Evolutionary conservation across 2,888 invertebrate species (phyloP), one percentile per base, ranked within the genome.

Genomic region (Panopea generosa): DNA sequence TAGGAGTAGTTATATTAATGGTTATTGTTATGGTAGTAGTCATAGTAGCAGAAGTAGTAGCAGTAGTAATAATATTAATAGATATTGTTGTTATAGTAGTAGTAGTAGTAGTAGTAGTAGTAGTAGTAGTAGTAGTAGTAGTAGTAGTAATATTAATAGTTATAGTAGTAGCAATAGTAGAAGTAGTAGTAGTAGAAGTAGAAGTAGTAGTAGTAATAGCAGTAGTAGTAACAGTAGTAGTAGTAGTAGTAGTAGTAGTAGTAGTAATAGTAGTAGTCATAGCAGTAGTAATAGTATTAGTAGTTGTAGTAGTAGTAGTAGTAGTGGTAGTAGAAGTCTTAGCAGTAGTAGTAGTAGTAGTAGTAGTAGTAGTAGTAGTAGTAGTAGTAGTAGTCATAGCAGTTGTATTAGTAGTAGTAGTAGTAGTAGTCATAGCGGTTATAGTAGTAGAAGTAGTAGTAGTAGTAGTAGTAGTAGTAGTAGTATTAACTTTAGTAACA

Each of bases 101-200:
- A 40, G 40, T 40, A 40, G 16, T 40, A 40, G 40, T 40, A 40
- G 40, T 40, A 40, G 40, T 40, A 40, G 40, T 40, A 40, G 40
- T 40, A 40, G 40, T 40, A 40, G 40, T 40, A 40, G 40, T 40
- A 40, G 40, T 16, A 40, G 40, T 16, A 40, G 40, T 16, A 40
- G 40, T 16, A 40, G 40, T 16, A 40, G 40, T 16, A 40, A 14
- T 40, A 40, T 9, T 16, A 40, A 14, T 16, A 40, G 40, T 16
- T 11, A 14, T 40, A 40, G 40, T 40, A 40, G 40, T 40, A 40
- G 40, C 14, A 40, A 14, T 40, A 40, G 40, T 40, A 40, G 40
- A 11, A 14, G 40, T 40, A 40, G 40, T 40, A 40, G 40, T 40
- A 40, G 40, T 11, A 40, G 40, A 11, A 40, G 40, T 16, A 40